A percentile compares a stretch with the other conserved stretches of the same genome.
phyloP scores from a whole-genome alignment of 1,140 invertebrate genomes.

The Drosophila obscura region DNA sequence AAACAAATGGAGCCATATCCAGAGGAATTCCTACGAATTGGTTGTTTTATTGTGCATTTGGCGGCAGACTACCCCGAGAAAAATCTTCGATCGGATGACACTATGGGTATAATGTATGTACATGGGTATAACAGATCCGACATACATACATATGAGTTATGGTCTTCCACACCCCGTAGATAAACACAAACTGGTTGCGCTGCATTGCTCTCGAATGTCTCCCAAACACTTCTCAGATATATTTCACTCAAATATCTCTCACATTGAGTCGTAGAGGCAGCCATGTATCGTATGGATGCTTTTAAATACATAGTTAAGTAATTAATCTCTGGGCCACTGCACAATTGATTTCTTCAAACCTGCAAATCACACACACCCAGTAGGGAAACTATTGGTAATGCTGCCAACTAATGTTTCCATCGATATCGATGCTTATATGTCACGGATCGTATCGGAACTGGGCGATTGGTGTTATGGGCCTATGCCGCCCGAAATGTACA shows the following conservation, averaged over 20 bases:
- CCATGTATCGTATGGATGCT: constrained; percentile 24
- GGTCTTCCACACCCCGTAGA: constrained; percentile 26
- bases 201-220: constrained; percentile 15
- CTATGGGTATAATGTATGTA: constrained; percentile 6
- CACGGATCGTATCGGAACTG: constrained; percentile 13
- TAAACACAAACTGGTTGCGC: constrained; percentile 28
- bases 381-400: constrained; percentile 1
- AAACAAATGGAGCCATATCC: constrained; percentile 23
- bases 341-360: constrained; percentile 13
- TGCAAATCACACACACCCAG: neutral
- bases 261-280: constrained; percentile 1
- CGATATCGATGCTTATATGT: constrained; percentile 23
- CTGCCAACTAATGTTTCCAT: constrained; percentile 7
- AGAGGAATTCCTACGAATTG: constrained; percentile 27
- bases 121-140: neutral
- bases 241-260: constrained; percentile 15
- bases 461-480: neutral
- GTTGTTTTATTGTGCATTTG: constrained; percentile 12
- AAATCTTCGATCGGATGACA: constrained; percentile 44
- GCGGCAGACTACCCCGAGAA: neutral
- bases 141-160: constrained; percentile 4
- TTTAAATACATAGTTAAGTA: constrained; percentile 36
- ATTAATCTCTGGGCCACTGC: constrained; percentile 38
- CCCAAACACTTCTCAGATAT: constrained; percentile 27
- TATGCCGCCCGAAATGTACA: constrained; percentile 12